Evolutionary conservation across 2,888 invertebrate genomes (phyloP).

Genomic region (Cephus pulcher): DNA sequence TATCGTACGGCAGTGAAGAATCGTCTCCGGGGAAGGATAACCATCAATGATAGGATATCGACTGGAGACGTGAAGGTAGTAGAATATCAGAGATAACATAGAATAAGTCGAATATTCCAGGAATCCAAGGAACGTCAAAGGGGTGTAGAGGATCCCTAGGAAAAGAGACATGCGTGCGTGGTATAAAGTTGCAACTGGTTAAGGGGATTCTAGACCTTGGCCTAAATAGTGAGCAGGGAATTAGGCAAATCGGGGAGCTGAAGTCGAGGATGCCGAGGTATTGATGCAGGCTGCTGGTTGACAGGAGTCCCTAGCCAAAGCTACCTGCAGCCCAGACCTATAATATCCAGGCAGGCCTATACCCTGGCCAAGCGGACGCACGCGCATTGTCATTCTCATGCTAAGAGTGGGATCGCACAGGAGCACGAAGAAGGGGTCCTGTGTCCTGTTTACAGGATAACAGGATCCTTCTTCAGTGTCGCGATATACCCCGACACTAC

Average conservation of each 20-base stretch:
- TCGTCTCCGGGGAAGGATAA: not conserved
- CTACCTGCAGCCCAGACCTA: slow-evolving; percentile 60
- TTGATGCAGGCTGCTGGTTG: slow-evolving; percentile 50
- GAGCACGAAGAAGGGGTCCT: slow-evolving; percentile 22
- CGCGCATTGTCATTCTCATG: slow-evolving; percentile 33
- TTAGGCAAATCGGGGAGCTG: slow-evolving; percentile 48
- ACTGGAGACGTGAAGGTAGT: not conserved
- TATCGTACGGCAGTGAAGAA: not conserved
- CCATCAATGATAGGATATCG: not conserved
- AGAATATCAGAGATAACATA: not conserved
- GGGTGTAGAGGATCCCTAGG: not conserved
- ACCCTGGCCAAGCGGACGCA: slow-evolving; percentile 59
- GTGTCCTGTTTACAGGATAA: slow-evolving; percentile 55
- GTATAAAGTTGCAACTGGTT: not conserved
- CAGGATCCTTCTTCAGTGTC: slow-evolving; percentile 43
- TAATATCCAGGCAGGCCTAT: slow-evolving; percentile 50
- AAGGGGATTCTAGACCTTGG: slow-evolving; percentile 41
- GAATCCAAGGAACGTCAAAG: not conserved
- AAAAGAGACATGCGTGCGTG: not conserved
- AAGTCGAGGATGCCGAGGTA: slow-evolving; percentile 33
- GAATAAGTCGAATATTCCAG: not conserved
- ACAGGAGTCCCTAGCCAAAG: slow-evolving; percentile 51
- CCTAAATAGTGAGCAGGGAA: slow-evolving; percentile 52
- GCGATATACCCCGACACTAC: slow-evolving; percentile 34
- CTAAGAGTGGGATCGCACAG: slow-evolving; percentile 17